phyloP scores from a whole-genome alignment of 2,888 invertebrate genomes.

The Temnothorax unifasciatus region DNA sequence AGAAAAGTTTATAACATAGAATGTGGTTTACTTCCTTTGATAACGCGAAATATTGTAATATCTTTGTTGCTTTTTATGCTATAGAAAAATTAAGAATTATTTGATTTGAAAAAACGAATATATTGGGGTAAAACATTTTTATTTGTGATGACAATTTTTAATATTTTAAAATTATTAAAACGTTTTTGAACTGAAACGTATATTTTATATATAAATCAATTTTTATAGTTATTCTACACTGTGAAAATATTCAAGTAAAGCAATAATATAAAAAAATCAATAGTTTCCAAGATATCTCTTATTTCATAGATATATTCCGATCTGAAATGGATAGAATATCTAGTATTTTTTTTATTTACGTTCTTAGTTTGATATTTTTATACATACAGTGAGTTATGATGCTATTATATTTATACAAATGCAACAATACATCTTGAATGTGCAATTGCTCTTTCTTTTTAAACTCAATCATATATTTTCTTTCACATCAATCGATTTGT shows the following conservation, averaged over 20 bases:
- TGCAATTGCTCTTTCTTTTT: background rate
- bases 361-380: background rate
- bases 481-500: background rate
- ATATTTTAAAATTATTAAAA: background rate
- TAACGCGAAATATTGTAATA: background rate
- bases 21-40: background rate
- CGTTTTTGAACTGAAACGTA: background rate
- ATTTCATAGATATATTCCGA: background rate
- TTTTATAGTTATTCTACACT: background rate
- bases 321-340: background rate
- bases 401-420: background rate
- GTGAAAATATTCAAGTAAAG: background rate
- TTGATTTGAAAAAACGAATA: background rate
- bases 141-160: background rate
- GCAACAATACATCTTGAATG: background rate
- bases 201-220: background rate
- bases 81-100: background rate
- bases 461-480: background rate
- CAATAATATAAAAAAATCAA: background rate
- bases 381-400: background rate
- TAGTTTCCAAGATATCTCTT: background rate
- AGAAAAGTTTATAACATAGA: background rate
- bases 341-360: background rate
- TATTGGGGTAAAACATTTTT: background rate
- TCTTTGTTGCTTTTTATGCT: background rate